These are phyloP conservation scores for Leptodactylus fallax DNA, from an alignment of 2,797 vertebrate genomes.

Conservation along the genomic window DNA sequence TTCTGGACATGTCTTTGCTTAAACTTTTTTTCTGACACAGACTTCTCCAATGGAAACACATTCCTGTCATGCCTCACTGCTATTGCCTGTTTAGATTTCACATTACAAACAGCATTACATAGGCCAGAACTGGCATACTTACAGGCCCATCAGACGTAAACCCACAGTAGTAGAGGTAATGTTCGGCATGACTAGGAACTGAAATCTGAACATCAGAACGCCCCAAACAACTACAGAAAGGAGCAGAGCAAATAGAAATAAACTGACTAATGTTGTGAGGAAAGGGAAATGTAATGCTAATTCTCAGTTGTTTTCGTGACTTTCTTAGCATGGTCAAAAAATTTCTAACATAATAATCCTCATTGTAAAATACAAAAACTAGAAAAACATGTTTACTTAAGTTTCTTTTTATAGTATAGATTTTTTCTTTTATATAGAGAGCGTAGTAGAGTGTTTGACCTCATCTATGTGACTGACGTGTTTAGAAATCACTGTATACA, in stretches of 20 bases:
- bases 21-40: constrained; percentile 79
- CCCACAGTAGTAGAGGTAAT: constrained; percentile 70
- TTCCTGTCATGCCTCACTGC: constrained; percentile 98
- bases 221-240: constrained; percentile 35
- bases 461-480: no score
- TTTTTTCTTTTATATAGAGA: no score
- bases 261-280: neutral
- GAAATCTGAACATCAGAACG: constrained; percentile 66
- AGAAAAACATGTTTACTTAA: no score
- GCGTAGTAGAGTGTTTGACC: no score
- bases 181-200: constrained; percentile 64
- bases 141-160: constrained; percentile 73
- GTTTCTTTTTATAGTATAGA: no score
- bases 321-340: neutral
- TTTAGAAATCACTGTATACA: no score
- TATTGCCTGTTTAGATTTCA: constrained; percentile 97
- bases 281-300: neutral
- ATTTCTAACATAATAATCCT: neutral
- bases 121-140: constrained; percentile 79
- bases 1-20: constrained; percentile 85
- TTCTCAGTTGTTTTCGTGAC: neutral
- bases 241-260: neutral
- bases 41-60: constrained; percentile 98
- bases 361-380: no score
- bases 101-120: constrained; percentile 94